Percentiles rank a stretch among this genome's conserved stretches.
These are phyloP conservation scores for Saimiri boliviensis DNA, from an alignment of 2,113 vertebrate genomes.

Conservation along the genomic window DNA sequence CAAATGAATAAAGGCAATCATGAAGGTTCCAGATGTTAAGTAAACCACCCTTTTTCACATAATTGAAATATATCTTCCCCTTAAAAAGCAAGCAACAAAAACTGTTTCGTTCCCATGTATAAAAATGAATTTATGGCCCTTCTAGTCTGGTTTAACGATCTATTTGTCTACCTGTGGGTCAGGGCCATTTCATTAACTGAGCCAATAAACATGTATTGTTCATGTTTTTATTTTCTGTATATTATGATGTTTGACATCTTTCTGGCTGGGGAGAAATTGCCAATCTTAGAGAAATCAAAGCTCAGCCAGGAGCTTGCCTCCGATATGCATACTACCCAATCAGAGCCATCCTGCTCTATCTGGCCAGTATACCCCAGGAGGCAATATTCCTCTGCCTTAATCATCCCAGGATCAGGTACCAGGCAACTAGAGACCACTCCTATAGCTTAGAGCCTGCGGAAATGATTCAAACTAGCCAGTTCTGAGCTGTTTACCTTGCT, in stretches of 20 bases:
- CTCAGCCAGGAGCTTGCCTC: not conserved
- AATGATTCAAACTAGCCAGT: not conserved
- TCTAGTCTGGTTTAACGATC: not conserved
- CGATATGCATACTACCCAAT: not conserved
- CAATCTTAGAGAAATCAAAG: not conserved
- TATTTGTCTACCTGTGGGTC: not conserved
- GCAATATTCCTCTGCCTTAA: not conserved
- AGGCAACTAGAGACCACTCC: not conserved
- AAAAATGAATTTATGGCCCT: not conserved
- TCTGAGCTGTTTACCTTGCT: not conserved
- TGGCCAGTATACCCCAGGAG: not conserved
- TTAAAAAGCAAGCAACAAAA: not conserved
- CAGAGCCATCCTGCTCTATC: not conserved
- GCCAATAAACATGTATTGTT: not conserved
- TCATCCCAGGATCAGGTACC: not conserved
- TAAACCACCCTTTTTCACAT: not conserved
- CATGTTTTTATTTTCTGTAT: not conserved
- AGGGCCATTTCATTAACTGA: not conserved
- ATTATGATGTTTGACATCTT: not conserved
- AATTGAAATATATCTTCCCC: not conserved
- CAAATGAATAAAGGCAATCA: not conserved
- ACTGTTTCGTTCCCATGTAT: not conserved
- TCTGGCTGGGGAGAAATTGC: not conserved
- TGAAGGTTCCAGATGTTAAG: not conserved
- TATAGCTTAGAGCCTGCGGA: not conserved